Percentiles rank a stretch among this genome's conserved stretches.
Evolutionary conservation across 2,113 vertebrate species (phyloP).

Genomic region (Microtus montanus): DNA sequence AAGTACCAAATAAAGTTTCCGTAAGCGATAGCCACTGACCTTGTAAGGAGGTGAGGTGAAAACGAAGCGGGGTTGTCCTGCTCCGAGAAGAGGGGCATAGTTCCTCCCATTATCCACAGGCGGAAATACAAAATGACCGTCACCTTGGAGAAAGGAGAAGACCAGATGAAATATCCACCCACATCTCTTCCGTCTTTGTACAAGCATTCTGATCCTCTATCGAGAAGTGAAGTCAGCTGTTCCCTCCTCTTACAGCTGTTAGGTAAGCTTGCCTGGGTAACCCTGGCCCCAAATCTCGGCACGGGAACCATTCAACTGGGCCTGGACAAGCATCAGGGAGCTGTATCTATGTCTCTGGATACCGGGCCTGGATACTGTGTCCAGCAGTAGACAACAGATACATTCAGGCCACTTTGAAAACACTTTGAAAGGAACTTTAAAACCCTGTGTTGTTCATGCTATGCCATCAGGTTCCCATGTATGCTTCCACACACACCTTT

Average conservation of each 20-base stretch:
- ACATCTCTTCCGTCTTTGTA: neutral
- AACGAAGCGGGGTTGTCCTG: constrained; percentile 99
- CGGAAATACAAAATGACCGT: constrained; percentile 91
- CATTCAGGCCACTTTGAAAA: neutral
- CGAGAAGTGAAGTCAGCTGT: neutral
- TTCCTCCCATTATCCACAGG: constrained; percentile 98
- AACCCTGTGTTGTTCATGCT: neutral
- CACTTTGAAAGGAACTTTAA: neutral
- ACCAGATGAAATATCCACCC: neutral
- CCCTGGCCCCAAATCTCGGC: neutral
- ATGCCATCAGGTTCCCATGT: neutral
- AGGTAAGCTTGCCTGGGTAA: neutral
- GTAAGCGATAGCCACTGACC: constrained; percentile 82
- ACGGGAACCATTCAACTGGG: neutral
- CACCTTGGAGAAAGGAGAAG: constrained; percentile 86
- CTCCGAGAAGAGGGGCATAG: constrained; percentile 98
- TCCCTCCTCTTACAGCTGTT: neutral
- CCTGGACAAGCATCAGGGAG: neutral
- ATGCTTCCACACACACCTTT: neutral
- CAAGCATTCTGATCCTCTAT: neutral
- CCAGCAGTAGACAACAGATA: neutral
- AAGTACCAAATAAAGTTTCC: neutral
- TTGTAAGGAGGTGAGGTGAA: constrained; percentile 93
- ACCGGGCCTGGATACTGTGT: rapidly evolving
- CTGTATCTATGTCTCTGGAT: neutral